These are phyloP conservation scores for Rhinopithecus roxellana DNA, from an alignment of 2,113 vertebrate genomes.

Conservation along the genomic window DNA sequence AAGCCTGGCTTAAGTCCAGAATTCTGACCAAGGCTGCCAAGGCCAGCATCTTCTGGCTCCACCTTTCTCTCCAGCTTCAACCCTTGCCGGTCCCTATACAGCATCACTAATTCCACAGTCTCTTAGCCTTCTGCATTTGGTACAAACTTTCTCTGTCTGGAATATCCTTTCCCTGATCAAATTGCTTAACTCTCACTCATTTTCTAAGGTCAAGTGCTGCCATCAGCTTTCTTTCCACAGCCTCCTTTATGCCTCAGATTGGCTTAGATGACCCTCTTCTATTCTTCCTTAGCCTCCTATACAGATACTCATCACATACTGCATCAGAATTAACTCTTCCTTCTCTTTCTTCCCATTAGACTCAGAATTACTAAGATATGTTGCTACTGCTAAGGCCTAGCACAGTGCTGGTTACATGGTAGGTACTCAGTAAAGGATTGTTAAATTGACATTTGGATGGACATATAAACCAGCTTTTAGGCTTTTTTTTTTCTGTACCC, in stretches of 20 bases:
- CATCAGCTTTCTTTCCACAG: not conserved
- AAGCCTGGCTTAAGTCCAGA: constrained; percentile 36
- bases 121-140: not conserved
- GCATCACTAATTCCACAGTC: not conserved
- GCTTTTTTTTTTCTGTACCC: not conserved
- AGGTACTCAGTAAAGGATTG: not conserved
- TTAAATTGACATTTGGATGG: not conserved
- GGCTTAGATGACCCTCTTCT: not conserved
- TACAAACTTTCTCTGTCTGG: constrained; percentile 1
- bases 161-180: not conserved
- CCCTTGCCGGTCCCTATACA: not conserved
- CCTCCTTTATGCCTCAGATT: not conserved
- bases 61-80: not conserved
- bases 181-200: constrained; percentile 24
- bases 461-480: not conserved
- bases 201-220: constrained; percentile 21
- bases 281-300: not conserved
- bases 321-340: not conserved
- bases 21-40: constrained; percentile 17
- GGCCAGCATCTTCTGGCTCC: not conserved
- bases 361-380: not conserved
- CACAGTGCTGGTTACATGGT: not conserved
- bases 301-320: not conserved
- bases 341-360: constrained; percentile 16
- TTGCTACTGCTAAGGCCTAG: not conserved